These are phyloP conservation scores for Ostrea denselamellosa DNA, from an alignment of 1,140 invertebrate species.

Conservation along the genomic window DNA sequence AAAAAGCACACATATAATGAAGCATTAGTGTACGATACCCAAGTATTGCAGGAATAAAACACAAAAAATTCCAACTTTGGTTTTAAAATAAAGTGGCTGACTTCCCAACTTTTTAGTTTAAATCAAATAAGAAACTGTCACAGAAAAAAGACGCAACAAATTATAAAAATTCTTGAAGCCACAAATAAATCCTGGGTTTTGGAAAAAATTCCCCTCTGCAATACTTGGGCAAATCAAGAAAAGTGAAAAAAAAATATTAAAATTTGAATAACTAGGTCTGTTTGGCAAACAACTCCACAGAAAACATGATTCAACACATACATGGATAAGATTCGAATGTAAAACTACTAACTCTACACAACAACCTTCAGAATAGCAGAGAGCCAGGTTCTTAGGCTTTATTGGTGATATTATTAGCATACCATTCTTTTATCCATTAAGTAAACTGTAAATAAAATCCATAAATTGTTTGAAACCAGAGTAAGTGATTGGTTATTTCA, in stretches of 20 bases:
- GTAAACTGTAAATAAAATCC: background rate
- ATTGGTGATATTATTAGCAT: background rate
- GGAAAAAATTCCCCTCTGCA: background rate
- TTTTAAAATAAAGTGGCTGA: background rate
- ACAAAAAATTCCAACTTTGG: background rate
- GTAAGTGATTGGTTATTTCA: background rate
- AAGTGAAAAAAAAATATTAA: constrained; percentile 21
- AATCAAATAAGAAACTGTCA: constrained; percentile 19
- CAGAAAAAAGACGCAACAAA: constrained; percentile 23
- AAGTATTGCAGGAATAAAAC: constrained; percentile 37
- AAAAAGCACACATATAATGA: constrained; percentile 45
- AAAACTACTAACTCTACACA: background rate
- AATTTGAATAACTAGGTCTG: constrained; percentile 33
- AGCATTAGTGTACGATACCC: constrained; percentile 22
- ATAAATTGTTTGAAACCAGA: background rate
- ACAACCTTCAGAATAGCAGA: constrained; percentile 5
- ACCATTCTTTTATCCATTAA: background rate
- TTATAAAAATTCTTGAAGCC: background rate
- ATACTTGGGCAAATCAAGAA: constrained; percentile 35
- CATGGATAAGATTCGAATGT: background rate
- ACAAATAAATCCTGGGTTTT: background rate
- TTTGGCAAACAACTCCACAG: constrained; percentile 37
- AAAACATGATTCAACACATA: background rate
- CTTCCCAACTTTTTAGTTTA: constrained; percentile 13
- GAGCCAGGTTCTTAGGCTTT: background rate